phyloP scores from a whole-genome alignment of 92 coral and sea anemone genomes.

The Heteractis magnifica region DNA sequence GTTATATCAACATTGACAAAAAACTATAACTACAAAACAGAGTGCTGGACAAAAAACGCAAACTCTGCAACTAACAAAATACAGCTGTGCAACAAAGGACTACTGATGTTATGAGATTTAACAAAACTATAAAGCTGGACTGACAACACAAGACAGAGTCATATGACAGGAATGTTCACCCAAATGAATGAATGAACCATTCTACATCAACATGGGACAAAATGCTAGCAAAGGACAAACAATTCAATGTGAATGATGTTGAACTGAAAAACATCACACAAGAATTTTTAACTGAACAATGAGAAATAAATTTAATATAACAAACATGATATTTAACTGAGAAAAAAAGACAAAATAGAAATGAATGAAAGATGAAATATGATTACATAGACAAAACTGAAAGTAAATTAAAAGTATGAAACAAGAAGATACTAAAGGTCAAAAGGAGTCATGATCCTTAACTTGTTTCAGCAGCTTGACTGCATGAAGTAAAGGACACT shows the following conservation, averaged over 20 bases:
- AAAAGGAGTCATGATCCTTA: constrained; percentile 17
- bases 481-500: not conserved
- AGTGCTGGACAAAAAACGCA: too few species aligned
- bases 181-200: too few species aligned
- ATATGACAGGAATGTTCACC: too few species aligned
- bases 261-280: not conserved
- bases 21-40: too few species aligned
- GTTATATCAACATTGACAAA: too few species aligned
- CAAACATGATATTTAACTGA: not conserved
- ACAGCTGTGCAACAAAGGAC: too few species aligned
- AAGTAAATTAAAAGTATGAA: not conserved
- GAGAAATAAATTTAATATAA: not conserved
- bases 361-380: not conserved
- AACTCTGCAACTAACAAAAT: too few species aligned
- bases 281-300: not conserved
- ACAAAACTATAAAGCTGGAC: too few species aligned
- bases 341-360: not conserved
- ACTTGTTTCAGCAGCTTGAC: constrained; percentile 15
- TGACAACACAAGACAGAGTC: too few species aligned
- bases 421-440: constrained; percentile 2
- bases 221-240: not conserved
- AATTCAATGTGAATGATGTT: not conserved
- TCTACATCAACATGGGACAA: not conserved
- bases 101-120: too few species aligned
- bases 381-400: not conserved